phyloP scores from a whole-genome alignment of 2,888 invertebrate species.

The Halictus quadricinctus region DNA sequence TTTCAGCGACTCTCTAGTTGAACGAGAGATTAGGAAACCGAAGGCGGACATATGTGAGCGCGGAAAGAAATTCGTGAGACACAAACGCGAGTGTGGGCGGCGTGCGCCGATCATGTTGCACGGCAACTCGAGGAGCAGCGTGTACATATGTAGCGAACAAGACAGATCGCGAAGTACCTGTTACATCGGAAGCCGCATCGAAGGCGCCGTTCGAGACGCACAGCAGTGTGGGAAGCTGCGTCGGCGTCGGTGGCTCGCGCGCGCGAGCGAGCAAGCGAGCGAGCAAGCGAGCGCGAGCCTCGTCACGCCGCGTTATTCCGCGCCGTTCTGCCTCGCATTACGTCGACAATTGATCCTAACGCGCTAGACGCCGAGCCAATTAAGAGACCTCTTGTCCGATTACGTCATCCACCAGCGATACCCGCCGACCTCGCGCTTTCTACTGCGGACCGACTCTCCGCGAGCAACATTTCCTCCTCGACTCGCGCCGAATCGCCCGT shows the following conservation, averaged over 20 bases:
- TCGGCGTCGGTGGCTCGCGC: constrained; percentile 66
- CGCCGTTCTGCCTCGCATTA: constrained; percentile 62
- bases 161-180: constrained; percentile 49
- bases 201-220: constrained; percentile 53
- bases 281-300: constrained; percentile 14
- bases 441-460: constrained; percentile 10
- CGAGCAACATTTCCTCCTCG: constrained; percentile 35
- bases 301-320: constrained; percentile 50
- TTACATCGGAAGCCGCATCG: constrained; percentile 46
- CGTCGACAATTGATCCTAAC: constrained; percentile 76
- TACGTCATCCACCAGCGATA: constrained; percentile 60
- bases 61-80: constrained; percentile 3
- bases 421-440: constrained; percentile 46
- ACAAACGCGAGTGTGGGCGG: neutral
- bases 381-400: constrained; percentile 69
- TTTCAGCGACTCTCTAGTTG: neutral
- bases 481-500: constrained; percentile 17
- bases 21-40: neutral
- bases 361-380: constrained; percentile 76
- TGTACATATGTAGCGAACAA: constrained; percentile 1
- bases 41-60: neutral
- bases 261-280: neutral
- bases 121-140: constrained; percentile 24
- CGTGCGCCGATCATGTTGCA: neutral
- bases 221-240: constrained; percentile 73